Evolutionary conservation across 2,797 vertebrate species (phyloP).

Genomic region (Carapus acus): DNA sequence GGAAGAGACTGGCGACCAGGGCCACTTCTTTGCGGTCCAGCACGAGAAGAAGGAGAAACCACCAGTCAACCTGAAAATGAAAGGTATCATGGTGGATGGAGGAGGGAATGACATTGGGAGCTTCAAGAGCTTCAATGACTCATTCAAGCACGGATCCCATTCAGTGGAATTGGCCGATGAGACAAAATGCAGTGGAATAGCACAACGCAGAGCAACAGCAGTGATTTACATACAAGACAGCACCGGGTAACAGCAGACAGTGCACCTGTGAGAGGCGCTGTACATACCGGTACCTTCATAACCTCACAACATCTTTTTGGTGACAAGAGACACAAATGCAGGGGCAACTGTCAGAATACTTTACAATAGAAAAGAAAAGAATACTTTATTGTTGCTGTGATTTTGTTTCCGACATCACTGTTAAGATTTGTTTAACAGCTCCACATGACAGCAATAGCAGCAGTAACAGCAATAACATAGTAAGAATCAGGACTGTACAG

Average conservation of each 20-base stretch:
- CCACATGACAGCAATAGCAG: no score
- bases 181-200: slow-evolving; percentile 23
- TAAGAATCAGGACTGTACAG: no score
- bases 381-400: no score
- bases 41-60: background rate
- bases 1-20: background rate
- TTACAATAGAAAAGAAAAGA: no score
- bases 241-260: slow-evolving; percentile 16
- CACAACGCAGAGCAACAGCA: slow-evolving; percentile 11
- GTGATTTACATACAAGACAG: slow-evolving; percentile 13
- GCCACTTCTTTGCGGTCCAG: slow-evolving; percentile 6
- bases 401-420: no score
- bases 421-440: no score
- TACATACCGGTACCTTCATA: slow-evolving; percentile 35
- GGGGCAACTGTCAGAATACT: slow-evolving; percentile 28
- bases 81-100: slow-evolving; percentile 34
- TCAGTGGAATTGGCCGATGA: slow-evolving; percentile 27
- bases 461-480: no score
- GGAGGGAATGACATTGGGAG: slow-evolving; percentile 21
- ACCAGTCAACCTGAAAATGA: slow-evolving; percentile 3
- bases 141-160: slow-evolving; percentile 6
- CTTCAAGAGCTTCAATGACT: slow-evolving; percentile 15
- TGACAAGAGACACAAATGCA: slow-evolving; percentile 20
- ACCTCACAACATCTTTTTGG: no score
- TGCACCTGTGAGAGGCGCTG: slow-evolving; percentile 14